Percentiles rank a stretch among this genome's conserved stretches.
phyloP scores from a whole-genome alignment of 2,113 vertebrate species.

The Gnathochromis pfefferi region DNA sequence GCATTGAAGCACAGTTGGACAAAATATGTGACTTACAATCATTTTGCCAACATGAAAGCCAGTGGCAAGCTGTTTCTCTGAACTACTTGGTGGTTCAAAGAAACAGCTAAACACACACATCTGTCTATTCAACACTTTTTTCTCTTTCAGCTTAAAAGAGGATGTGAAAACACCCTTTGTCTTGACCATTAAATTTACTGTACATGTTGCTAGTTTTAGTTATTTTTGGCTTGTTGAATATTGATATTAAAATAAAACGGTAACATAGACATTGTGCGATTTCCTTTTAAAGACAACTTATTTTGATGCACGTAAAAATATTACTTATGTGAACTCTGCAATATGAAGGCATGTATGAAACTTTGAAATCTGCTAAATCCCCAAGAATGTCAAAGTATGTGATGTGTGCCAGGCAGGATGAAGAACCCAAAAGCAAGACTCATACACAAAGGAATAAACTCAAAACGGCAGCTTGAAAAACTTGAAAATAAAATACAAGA shows the following conservation, averaged over 20 bases:
- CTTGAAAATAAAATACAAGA: background rate
- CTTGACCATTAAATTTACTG: background rate
- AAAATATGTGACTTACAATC: background rate
- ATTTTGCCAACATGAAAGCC: background rate
- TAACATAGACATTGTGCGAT: background rate
- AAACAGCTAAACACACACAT: background rate
- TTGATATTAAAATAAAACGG: fast-evolving
- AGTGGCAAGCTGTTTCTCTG: background rate
- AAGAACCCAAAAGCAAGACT: fast-evolving
- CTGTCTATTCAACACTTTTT: background rate
- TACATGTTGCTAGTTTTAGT: fast-evolving
- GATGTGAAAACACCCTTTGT: background rate
- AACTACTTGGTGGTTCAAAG: background rate
- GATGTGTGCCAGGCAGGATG: background rate
- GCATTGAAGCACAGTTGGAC: background rate
- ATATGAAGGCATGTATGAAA: background rate
- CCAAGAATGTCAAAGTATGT: background rate
- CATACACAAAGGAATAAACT: background rate
- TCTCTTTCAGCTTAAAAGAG: background rate
- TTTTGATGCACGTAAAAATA: background rate
- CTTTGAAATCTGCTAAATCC: fast-evolving
- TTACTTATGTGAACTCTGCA: background rate
- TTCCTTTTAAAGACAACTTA: background rate
- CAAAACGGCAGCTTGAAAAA: background rate
- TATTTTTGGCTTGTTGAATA: background rate